phyloP scores from a whole-genome alignment of 2,888 invertebrate species.

The Colletes collaris region DNA sequence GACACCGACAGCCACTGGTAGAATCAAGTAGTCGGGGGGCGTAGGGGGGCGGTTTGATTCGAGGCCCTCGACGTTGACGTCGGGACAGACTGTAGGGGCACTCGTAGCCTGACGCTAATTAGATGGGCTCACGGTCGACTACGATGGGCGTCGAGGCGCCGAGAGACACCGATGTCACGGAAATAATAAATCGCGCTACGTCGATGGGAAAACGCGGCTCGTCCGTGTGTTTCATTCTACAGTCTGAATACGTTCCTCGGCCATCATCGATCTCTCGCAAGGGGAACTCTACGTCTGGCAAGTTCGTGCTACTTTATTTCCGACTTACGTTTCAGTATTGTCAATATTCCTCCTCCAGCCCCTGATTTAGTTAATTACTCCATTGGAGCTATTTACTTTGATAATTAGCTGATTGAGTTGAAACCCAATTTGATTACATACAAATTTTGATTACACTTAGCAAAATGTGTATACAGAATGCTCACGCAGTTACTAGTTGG shows the following conservation, averaged over 20 bases:
- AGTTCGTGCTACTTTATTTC: no score
- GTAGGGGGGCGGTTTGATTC: conserved; percentile 48
- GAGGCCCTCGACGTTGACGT: conserved; percentile 57
- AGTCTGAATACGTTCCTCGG: neutral
- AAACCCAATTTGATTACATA: no score
- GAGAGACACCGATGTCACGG: conserved; percentile 47
- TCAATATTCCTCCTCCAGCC: no score
- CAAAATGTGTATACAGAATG: no score
- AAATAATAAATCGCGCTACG: conserved; percentile 59
- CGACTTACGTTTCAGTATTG: no score
- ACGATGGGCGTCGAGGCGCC: conserved; percentile 49
- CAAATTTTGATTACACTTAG: no score
- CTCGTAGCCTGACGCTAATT: conserved; percentile 66
- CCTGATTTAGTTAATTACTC: no score
- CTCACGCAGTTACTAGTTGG: no score
- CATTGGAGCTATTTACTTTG: no score
- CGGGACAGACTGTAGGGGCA: conserved; percentile 55
- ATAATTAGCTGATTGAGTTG: no score
- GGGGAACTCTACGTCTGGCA: no score
- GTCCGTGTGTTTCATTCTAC: neutral
- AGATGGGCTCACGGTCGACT: conserved; percentile 62
- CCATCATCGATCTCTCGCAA: neutral
- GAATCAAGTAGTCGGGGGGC: conserved; percentile 36
- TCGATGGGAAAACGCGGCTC: conserved; percentile 10
- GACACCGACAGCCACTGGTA: conserved; percentile 22